phyloP scores from a whole-genome alignment of 2,888 invertebrate genomes.

The Elysia crispata region DNA sequence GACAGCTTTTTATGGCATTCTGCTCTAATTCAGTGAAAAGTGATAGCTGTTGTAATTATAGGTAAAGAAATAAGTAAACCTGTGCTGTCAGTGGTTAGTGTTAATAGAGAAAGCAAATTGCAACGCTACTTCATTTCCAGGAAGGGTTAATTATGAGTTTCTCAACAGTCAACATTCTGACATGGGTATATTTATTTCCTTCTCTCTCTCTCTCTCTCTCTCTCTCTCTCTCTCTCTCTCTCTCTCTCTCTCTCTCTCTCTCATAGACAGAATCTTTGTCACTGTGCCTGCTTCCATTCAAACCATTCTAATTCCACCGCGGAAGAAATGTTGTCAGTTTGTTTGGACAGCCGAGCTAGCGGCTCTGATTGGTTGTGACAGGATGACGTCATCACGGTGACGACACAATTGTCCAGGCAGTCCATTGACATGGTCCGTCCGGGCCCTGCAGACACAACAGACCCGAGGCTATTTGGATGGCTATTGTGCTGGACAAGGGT shows the following conservation, averaged over 20 bases:
- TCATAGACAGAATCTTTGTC: not conserved
- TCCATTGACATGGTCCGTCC: not conserved
- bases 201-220: slow-evolving; percentile 40
- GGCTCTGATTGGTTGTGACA: not conserved
- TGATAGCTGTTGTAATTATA: too few species aligned
- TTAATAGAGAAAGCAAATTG: too few species aligned
- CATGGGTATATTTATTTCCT: too few species aligned
- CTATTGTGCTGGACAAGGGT: too few species aligned
- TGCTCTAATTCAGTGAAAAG: too few species aligned
- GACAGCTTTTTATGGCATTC: too few species aligned
- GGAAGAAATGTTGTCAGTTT: not conserved
- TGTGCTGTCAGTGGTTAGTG: too few species aligned
- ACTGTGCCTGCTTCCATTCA: not conserved
- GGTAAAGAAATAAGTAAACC: too few species aligned
- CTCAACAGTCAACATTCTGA: too few species aligned
- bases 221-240: slow-evolving; percentile 26
- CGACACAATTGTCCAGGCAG: not conserved
- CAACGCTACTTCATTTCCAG: too few species aligned
- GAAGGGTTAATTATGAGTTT: too few species aligned
- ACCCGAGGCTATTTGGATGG: too few species aligned
- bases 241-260: slow-evolving; percentile 15
- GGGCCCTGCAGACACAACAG: not conserved
- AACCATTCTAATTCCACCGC: not conserved
- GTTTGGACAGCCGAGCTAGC: not conserved
- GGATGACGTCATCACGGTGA: not conserved